A percentile compares a stretch with the other conserved stretches of the same genome.
Conservation (phyloP, 92 coral and sea anemone species). For the Desmophyllum pertusum region DNA sequence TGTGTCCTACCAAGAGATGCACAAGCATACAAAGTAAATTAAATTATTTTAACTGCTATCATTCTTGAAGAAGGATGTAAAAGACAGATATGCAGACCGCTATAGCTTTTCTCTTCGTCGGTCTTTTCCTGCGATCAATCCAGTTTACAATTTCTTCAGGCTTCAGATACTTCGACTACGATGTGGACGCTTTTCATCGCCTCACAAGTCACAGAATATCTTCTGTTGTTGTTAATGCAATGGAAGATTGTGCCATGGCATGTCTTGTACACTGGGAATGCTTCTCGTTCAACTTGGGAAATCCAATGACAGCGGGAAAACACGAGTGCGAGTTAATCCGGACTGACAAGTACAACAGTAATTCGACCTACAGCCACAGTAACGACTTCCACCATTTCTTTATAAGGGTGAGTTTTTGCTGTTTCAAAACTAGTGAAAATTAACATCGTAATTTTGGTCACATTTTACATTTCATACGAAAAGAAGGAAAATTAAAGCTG, state of each 20-base stretch:
- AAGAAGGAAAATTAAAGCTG: too few relatives aligned
- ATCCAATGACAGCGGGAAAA: background rate
- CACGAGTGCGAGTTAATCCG: constrained; percentile 6
- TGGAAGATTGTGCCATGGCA: background rate
- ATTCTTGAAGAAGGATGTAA: background rate
- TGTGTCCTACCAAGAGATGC: too few relatives aligned
- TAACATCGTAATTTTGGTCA: too few relatives aligned
- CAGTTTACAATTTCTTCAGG: background rate
- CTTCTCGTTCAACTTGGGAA: constrained; percentile 11
- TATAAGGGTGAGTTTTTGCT: background rate
- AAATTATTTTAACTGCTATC: too few relatives aligned
- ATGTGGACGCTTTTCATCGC: constrained; percentile 11
- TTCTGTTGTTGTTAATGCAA: constrained; percentile 1
- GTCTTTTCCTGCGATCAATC: background rate
- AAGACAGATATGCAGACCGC: background rate
- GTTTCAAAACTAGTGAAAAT: too few relatives aligned
- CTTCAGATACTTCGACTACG: background rate
- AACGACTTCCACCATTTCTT: constrained; percentile 4
- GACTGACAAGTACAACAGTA: constrained; percentile 12
- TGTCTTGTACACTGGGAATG: background rate
- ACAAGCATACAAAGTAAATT: too few relatives aligned
- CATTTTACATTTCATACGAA: too few relatives aligned
- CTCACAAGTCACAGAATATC: constrained; percentile 18
- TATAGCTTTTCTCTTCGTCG: background rate
- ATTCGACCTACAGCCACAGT: background rate